Evolutionary conservation across 2,888 invertebrate species (phyloP).

Genomic region (Papilio gigon): DNA sequence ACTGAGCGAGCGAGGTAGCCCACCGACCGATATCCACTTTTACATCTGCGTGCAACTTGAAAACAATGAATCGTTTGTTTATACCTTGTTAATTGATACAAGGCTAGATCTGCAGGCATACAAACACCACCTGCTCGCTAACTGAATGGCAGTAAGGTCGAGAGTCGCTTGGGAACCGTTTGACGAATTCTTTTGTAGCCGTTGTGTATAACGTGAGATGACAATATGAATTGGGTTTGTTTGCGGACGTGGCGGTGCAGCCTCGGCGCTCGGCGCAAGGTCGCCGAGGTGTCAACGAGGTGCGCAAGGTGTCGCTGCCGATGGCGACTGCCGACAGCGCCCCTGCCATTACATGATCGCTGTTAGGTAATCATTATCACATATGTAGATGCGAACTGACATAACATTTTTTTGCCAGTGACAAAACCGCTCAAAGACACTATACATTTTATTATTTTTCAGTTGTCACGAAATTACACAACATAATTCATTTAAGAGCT

Average conservation of each 20-base stretch:
- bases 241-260: constrained; percentile 45
- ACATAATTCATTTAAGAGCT: not conserved
- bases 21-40: constrained; percentile 42
- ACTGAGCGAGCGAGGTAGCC: constrained; percentile 53
- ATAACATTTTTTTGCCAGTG: not conserved
- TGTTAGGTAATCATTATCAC: constrained; percentile 33
- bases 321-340: constrained; percentile 2
- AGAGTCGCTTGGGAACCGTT: constrained; percentile 5
- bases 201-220: constrained; percentile 32
- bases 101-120: constrained; percentile 44
- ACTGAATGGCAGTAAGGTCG: constrained; percentile 2
- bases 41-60: constrained; percentile 44
- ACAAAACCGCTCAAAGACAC: not conserved
- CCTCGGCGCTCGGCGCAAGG: constrained; percentile 51
- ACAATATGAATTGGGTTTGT: constrained; percentile 41
- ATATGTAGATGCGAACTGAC: constrained; percentile 6
- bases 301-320: constrained; percentile 32
- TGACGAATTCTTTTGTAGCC: not conserved
- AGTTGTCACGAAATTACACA: not conserved
- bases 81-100: constrained; percentile 50
- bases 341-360: constrained; percentile 24
- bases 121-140: constrained; percentile 6
- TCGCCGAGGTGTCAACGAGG: constrained; percentile 50
- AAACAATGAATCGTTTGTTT: constrained; percentile 51
- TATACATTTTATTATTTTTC: not conserved